phyloP scores from a whole-genome alignment of 2,797 vertebrate species.

The Artibeus lituratus region DNA sequence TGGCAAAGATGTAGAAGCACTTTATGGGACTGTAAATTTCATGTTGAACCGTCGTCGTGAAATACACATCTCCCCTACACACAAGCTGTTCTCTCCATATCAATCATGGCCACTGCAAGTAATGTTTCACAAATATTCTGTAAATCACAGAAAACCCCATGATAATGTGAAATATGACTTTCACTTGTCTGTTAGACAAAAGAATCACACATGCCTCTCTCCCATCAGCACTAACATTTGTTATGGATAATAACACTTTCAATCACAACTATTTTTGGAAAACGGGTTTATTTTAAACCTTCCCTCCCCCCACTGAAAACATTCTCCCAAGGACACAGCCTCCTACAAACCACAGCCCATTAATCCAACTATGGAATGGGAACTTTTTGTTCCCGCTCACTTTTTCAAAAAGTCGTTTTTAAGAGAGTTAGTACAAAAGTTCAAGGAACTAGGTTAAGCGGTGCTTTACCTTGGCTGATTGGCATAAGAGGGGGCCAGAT shows the following conservation, averaged over 20 bases:
- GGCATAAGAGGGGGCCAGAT: neutral
- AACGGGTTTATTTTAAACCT: constrained; percentile 85
- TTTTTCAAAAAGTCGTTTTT: constrained; percentile 61
- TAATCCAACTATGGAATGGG: constrained; percentile 77
- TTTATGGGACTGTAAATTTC: constrained; percentile 86
- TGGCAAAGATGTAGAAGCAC: constrained; percentile 79
- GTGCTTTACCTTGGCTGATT: neutral
- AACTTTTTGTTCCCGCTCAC: constrained; percentile 64
- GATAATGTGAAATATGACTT: constrained; percentile 86
- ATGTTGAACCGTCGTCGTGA: constrained; percentile 77
- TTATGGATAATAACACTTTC: constrained; percentile 88
- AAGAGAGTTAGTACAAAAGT: constrained; percentile 41
- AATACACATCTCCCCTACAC: constrained; percentile 78
- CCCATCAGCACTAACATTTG: constrained; percentile 85
- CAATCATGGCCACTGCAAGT: constrained; percentile 79
- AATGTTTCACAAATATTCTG: constrained; percentile 86
- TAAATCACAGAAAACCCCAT: constrained; percentile 83
- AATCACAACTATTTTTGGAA: constrained; percentile 86
- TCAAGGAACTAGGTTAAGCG: constrained; percentile 19
- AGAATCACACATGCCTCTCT: constrained; percentile 80
- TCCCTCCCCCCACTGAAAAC: constrained; percentile 75
- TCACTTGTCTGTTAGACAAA: constrained; percentile 84
- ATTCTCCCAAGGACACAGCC: constrained; percentile 83
- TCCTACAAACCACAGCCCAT: constrained; percentile 80
- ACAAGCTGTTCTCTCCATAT: constrained; percentile 80